Conservation (phyloP, 1,140 invertebrate species). For the Nephila pilipes region DNA sequence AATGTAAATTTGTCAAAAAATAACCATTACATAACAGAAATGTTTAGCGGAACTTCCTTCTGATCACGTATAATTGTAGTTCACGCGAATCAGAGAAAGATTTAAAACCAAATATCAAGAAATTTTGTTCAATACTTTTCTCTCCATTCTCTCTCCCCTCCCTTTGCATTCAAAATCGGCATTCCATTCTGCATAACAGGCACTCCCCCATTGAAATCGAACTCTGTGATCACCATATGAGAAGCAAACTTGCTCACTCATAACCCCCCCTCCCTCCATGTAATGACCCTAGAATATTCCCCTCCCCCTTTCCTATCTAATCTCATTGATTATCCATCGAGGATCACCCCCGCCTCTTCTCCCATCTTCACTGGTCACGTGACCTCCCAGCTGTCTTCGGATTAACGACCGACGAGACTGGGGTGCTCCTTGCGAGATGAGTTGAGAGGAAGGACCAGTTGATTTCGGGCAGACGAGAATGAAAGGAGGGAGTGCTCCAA, state of each 20-base stretch:
- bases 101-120: too few relatives aligned
- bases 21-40: too few relatives aligned
- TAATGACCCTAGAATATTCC: conserved; percentile 13
- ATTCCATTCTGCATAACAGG: not conserved
- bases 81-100: too few relatives aligned
- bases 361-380: conserved; percentile 1
- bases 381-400: conserved; percentile 67
- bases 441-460: conserved; percentile 34
- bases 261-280: not conserved
- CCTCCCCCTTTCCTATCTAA: not conserved
- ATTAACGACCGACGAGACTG: conserved; percentile 52
- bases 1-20: too few relatives aligned
- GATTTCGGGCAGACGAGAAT: conserved; percentile 7
- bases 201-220: conserved; percentile 19
- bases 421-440: conserved; percentile 8
- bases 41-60: too few relatives aligned
- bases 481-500: not conserved
- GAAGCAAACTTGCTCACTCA: not conserved
- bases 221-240: conserved; percentile 41
- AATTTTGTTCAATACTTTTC: too few relatives aligned
- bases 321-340: conserved; percentile 52
- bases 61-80: too few relatives aligned
- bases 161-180: not conserved
- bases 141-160: not conserved
- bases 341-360: not conserved